Evolutionary conservation across 2,797 vertebrate genomes (phyloP).

Genomic region (Myotis findleyi): DNA sequence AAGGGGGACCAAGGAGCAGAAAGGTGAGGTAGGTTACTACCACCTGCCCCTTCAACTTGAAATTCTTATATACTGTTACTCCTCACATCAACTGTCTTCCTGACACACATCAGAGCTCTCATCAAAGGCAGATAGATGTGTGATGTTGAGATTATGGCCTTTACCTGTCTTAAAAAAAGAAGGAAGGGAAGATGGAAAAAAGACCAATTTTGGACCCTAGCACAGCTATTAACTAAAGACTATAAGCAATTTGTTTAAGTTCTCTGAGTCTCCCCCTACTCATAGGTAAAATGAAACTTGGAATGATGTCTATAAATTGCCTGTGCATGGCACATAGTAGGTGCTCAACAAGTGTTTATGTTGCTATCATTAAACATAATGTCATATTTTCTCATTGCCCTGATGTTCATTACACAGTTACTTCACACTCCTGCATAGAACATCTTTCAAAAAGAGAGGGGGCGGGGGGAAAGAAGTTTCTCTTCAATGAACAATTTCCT

Average conservation of each 20-base stretch:
- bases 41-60: not conserved
- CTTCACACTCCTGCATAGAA: not conserved
- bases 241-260: not conserved
- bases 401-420: not conserved
- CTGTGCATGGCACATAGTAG: not conserved
- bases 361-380: not conserved
- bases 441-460: not conserved
- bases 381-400: not conserved
- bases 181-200: not conserved
- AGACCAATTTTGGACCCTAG: not conserved
- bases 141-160: not conserved
- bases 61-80: not conserved
- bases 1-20: not conserved
- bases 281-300: not conserved
- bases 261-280: not conserved
- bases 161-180: not conserved
- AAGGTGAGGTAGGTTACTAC: not conserved
- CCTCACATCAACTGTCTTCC: not conserved
- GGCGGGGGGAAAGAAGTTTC: not conserved
- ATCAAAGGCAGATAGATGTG: not conserved
- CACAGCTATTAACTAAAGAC: not conserved
- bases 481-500: conserved; percentile 23
- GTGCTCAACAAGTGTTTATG: not conserved
- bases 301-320: not conserved
- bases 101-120: not conserved